Evolutionary conservation across 2,797 vertebrate genomes (phyloP), one percentile per base, ranked within the genome.

Genomic region (Astyanax mexicanus): DNA sequence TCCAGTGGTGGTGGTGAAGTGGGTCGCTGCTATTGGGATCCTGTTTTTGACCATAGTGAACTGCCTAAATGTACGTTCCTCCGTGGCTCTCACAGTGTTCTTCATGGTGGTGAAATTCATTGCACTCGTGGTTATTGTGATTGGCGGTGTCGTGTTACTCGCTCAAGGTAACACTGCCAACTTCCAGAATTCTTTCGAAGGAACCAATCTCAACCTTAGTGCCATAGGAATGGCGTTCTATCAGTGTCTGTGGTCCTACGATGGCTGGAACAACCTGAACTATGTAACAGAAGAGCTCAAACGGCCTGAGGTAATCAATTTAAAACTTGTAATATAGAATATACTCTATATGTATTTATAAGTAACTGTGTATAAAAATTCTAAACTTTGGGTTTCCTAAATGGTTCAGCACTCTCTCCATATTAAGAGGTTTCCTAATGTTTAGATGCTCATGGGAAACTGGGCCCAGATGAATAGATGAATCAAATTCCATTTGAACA

Each of bases 191-290:
- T 80, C 92, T 4, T 98, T 98, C 82, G 88, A 93, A 57, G 91
- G 91, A 75, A 95, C 92, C 0, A 93, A 87, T 0, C 1, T 85
- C 0, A 88, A 91, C 72, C 84, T 92, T 1, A 91, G 88, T 62
- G 19, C 87, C 1, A 86, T 96, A 11, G 93, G 92, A 19, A 89
- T 94, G 64, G 94, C 96, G 0, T 95, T 97, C 85, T 97, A 95
- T 86, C 96, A 97, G 87, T 95, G 95, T 0, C 90, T 97, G 44
- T 97, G 96, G 96, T 94, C 96, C 23, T 98, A 92, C 0, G 94
- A 96, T 12, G 95, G 96, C 38, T 97, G 96, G 96, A 97, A 93
- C 84, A 96, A 93, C 78, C 85, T 98, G 80, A 97, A 96, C 83
- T 92, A 87, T 38, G 90, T 96, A 44, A 94, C 90, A 0, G 96